Evolutionary conservation across 2,797 vertebrate genomes (phyloP).

Genomic region (Hoplostethus atlanticus): DNA sequence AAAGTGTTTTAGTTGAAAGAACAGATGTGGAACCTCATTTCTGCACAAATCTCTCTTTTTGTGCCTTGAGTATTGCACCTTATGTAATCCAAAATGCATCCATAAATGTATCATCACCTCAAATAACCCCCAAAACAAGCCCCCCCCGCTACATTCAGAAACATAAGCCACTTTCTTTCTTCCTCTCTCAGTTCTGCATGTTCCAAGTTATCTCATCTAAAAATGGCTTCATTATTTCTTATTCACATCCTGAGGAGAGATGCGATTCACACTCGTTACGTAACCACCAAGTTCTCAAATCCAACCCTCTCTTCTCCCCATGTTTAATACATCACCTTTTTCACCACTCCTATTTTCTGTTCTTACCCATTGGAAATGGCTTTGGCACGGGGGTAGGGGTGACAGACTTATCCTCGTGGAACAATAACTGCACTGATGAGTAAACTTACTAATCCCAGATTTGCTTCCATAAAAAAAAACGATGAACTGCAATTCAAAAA

Average conservation of each 20-base stretch:
- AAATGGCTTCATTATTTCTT: constrained; percentile 68
- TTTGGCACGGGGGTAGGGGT: constrained; percentile 17
- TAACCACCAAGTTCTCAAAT: constrained; percentile 52
- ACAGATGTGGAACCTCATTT: neutral
- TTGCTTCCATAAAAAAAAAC: constrained; percentile 31
- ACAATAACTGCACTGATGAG: constrained; percentile 45
- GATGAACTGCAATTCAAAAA: constrained; percentile 52
- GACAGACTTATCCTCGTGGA: constrained; percentile 39
- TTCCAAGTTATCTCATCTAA: constrained; percentile 59
- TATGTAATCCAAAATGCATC: neutral
- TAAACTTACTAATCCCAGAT: constrained; percentile 38
- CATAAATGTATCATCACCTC: constrained; percentile 9
- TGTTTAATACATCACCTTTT: constrained; percentile 30
- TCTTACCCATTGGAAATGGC: constrained; percentile 23
- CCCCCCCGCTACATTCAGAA: constrained; percentile 18
- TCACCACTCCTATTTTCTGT: constrained; percentile 16
- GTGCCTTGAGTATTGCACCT: neutral
- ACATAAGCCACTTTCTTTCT: constrained; percentile 2
- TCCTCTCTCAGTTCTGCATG: constrained; percentile 9
- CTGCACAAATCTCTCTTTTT: neutral
- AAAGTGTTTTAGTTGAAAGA: too few relatives aligned
- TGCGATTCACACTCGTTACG: constrained; percentile 59
- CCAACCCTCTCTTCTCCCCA: constrained; percentile 19
- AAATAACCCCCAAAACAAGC: constrained; percentile 31
- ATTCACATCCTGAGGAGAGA: constrained; percentile 55